phyloP scores from a whole-genome alignment of 2,113 vertebrate species.

The Odontophorus gujanensis region DNA sequence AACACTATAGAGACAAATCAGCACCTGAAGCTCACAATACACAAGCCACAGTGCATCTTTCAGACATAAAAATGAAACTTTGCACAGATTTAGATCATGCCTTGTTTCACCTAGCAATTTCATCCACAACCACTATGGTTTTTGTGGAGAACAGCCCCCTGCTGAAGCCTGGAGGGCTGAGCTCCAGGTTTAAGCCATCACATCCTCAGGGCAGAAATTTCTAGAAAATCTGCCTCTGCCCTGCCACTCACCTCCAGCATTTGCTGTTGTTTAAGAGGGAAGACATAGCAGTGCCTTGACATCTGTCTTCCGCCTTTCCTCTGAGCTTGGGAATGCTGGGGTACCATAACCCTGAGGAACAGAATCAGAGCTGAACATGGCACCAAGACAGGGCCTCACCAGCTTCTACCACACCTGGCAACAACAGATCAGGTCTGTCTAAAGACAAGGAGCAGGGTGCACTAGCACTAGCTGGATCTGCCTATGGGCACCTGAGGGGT shows the following conservation, averaged over 20 bases:
- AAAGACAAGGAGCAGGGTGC: background rate
- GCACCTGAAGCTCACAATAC: background rate
- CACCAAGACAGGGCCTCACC: background rate
- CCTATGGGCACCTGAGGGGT: background rate
- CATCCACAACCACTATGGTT: accelerated
- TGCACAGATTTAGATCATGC: accelerated
- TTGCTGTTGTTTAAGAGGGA: background rate
- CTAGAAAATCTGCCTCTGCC: background rate
- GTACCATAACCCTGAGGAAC: background rate
- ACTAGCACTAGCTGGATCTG: background rate
- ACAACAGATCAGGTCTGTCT: too few species aligned
- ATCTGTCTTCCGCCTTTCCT: accelerated
- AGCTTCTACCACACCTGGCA: accelerated
- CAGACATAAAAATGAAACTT: background rate
- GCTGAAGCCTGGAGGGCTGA: background rate
- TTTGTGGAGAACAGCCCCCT: accelerated
- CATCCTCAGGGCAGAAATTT: background rate
- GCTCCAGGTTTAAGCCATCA: accelerated
- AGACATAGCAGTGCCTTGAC: background rate
- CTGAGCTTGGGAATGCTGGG: accelerated
- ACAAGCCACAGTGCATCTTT: background rate
- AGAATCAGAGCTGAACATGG: accelerated
- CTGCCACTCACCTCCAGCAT: background rate
- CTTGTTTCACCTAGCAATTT: accelerated
- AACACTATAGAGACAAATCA: background rate